phyloP scores from a whole-genome alignment of 92 coral and sea anemone genomes.

The Parazoanthus swiftii region DNA sequence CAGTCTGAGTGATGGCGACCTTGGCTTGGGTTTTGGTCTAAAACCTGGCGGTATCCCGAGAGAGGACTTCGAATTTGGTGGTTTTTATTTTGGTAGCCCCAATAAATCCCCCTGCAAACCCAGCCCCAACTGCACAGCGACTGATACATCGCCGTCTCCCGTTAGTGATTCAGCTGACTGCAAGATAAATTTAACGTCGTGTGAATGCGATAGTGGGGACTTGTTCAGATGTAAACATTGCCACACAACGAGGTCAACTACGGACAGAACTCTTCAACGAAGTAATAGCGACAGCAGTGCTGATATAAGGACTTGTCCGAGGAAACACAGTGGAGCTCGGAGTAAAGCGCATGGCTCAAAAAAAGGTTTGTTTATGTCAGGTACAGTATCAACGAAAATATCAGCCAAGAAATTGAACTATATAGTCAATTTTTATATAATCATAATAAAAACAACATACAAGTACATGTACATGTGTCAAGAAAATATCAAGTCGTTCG shows the following conservation, averaged over 20 bases:
- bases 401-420: no score
- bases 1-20: conserved; percentile 57
- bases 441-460: background rate
- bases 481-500: background rate
- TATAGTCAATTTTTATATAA: background rate
- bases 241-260: background rate
- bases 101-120: conserved; percentile 40
- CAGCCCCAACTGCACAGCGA: background rate
- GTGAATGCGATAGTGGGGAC: background rate
- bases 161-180: background rate
- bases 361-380: conserved; percentile 33
- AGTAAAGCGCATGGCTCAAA: conserved; percentile 39
- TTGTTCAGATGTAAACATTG: background rate
- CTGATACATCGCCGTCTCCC: background rate
- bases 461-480: no score
- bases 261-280: conserved; percentile 42
- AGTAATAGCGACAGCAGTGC: conserved; percentile 63
- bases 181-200: background rate
- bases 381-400: background rate
- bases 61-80: conserved; percentile 28
- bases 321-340: conserved; percentile 16
- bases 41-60: conserved; percentile 87
- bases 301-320: conserved; percentile 33
- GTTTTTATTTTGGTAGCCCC: conserved; percentile 42
- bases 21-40: conserved; percentile 79